Base-by-base conservation (phyloP, 2,113 vertebrate genomes). In the Oncorhynchus gorbuscha region DNA sequence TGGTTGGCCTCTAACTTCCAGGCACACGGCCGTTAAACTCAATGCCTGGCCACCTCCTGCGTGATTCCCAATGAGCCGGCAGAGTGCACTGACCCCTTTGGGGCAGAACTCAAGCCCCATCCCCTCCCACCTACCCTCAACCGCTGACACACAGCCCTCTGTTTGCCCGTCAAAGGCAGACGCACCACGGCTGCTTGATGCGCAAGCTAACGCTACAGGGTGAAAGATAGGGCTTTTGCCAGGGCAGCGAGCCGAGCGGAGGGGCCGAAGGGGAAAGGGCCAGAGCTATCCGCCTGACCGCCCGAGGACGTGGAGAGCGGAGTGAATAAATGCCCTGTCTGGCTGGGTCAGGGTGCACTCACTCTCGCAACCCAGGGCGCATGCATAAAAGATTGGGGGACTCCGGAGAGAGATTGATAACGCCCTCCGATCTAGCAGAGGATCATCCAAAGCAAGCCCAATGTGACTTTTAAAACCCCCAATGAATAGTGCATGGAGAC, bases 251-350 rank as follows among this genome's bases (percentile, higher is more conserved):
- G 59, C n/a, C 13, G 1, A 24, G n/a, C 1, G 3, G 5, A 62
- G 59, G n/a, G 59, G 20, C 59, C n/a, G n/a, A 6, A n/a, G n/a
- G 13, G 74, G 82, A 51, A 76, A 51, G 79, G 88, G 85, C 78
- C 81, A 86, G 83, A 76, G 81, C 79, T 85, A 86, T 84, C 87
- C 87, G 87, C 85, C 84, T 5, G 87, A 83, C 81, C 78, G 81
- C 75, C 55, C 82, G 85, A 78, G 84, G 84, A 91, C 87, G 89
- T 83, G 79, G 81, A 85, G 81, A 87, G 87, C 87, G 84, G 88
- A 89, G 90, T 92, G 88, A 92, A 92, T 91, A 92, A 92, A 90
- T 92, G 87, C 84, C 90, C 89, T 91, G 90, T 92, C 89, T 89
- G 68, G 83, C 85, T 75, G 87, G 88, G 85, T 88, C 88, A 85